Evolutionary conservation across 2,797 vertebrate genomes (phyloP), one percentile per base, ranked within the genome.

Genomic region (Loriculus beryllinus): DNA sequence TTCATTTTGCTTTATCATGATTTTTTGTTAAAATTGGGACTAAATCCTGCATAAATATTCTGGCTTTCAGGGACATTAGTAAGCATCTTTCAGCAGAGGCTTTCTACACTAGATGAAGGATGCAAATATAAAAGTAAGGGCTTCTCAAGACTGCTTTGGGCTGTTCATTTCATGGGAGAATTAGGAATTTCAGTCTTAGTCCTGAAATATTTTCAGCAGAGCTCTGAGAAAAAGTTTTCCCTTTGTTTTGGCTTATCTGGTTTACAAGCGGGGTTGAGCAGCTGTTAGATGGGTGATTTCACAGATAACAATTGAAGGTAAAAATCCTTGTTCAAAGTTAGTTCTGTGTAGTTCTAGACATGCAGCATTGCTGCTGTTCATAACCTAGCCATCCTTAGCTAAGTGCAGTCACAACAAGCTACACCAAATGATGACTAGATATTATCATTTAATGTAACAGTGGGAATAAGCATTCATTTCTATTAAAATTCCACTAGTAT

Each of bases 201-300:
- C 39, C 31, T 19, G 21, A 39, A 43, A 37, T 33, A 2, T 3
- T 12, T 56, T 68, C 23, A 26, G 25, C 37, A 23, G 25, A 33
- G 15, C 18, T 70, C 14, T 21, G 19, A 57, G 26, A 47, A 49
- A 0, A 14, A 21, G 8, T 59, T 82, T 49, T 11, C 28, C 12
- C 2, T 2, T 6, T 7, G 26, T 0, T 6, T 62, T 62, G 10
- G 31, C 7, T 12, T 3, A 5, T 2, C 4, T 6, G 49, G 28
- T 12, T 1, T 6, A 12, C 23, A 4, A 3, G 26, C n/a, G 35
- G 43, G 29, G 14, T 37, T n/a, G 12, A 3, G 42, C 4, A 5
- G 10, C 9, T 33, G 12, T 23, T 14, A 3, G 9, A 6, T 2
- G 17, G 33, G 64, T 19, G 6, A 28, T 49, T 86, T 76, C 21